These are phyloP conservation scores for Caenorhabditis plicata DNA, from an alignment of 2,888 invertebrate genomes.

Conservation along the genomic window DNA sequence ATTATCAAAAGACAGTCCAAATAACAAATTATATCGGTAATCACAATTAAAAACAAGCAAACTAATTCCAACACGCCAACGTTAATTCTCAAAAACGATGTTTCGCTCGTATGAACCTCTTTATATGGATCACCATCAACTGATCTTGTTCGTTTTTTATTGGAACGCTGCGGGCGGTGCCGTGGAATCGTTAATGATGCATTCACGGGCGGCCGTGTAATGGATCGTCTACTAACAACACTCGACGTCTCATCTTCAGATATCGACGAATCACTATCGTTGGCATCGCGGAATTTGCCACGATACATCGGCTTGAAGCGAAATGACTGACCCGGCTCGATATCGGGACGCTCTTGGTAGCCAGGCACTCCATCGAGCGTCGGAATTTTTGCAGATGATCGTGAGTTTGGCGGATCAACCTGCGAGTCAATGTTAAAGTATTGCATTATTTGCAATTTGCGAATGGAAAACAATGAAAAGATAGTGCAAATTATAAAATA, in stretches of 20 bases:
- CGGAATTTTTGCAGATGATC: slow-evolving; percentile 35
- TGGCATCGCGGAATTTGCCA: slow-evolving; percentile 44
- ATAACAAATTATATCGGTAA: too few species aligned
- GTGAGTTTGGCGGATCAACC: slow-evolving; percentile 32
- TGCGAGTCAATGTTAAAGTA: slow-evolving; percentile 7
- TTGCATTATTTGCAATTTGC: slow-evolving; percentile 1
- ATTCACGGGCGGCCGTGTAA: too few species aligned
- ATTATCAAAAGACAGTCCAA: too few species aligned
- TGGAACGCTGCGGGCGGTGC: too few species aligned
- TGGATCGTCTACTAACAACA: not conserved
- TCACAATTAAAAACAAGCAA: too few species aligned
- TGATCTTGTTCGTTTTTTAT: slow-evolving; percentile 26
- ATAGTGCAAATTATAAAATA: not conserved
- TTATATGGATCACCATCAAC: slow-evolving; percentile 26
- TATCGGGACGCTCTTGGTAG: slow-evolving; percentile 32
- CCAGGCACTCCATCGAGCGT: slow-evolving; percentile 48
- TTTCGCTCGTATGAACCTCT: slow-evolving; percentile 20
- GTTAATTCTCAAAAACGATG: too few species aligned
- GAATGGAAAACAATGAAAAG: slow-evolving; percentile 1
- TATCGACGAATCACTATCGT: slow-evolving; percentile 17
- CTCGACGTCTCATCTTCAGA: slow-evolving; percentile 7
- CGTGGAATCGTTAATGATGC: too few species aligned
- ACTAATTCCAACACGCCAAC: too few species aligned
- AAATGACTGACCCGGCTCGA: slow-evolving; percentile 55
- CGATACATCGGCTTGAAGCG: slow-evolving; percentile 62